Conservation (phyloP, 2,888 invertebrate genomes). For the Catocala sponsa region DNA sequence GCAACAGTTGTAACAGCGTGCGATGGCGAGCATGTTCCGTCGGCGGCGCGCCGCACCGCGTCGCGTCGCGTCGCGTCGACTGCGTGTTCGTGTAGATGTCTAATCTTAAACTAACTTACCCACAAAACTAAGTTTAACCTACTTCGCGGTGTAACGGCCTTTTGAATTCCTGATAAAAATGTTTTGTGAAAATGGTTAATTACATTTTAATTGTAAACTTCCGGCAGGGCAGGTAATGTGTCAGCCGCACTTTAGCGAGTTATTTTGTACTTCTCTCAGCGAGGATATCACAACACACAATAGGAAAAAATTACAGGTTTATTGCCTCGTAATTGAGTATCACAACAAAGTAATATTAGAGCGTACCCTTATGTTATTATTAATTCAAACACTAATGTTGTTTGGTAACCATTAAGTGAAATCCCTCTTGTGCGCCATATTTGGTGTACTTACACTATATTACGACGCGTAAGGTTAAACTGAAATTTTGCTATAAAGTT, state of each 20-base stretch:
- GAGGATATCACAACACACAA: background rate
- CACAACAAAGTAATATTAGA: constrained; percentile 6
- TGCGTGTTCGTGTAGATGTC: constrained; percentile 68
- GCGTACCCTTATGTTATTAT: constrained; percentile 22
- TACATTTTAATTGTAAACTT: constrained; percentile 51
- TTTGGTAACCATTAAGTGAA: constrained; percentile 33
- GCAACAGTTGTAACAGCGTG: constrained; percentile 66
- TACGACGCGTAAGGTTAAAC: constrained; percentile 16
- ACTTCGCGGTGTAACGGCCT: constrained; percentile 61
- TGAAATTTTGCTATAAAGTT: constrained; percentile 17
- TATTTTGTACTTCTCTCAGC: background rate
- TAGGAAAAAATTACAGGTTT: too few species aligned
- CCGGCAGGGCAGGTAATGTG: constrained; percentile 28
- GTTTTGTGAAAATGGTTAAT: constrained; percentile 50
- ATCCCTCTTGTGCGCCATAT: constrained; percentile 18
- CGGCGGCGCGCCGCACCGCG: constrained; percentile 5
- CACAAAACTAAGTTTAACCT: constrained; percentile 72
- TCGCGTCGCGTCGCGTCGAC: constrained; percentile 4
- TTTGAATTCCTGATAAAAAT: constrained; percentile 58
- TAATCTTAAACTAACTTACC: constrained; percentile 69
- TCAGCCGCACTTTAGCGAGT: background rate
- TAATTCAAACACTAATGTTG: constrained; percentile 31
- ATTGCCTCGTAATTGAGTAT: background rate
- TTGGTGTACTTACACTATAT: constrained; percentile 21
- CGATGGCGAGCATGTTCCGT: constrained; percentile 51